A percentile compares a stretch with the other conserved stretches of the same genome.
These are phyloP conservation scores for Cassiopea andromeda DNA, from an alignment of 30 jellyfish, hydroid and myxozoan species.

Conservation along the genomic window DNA sequence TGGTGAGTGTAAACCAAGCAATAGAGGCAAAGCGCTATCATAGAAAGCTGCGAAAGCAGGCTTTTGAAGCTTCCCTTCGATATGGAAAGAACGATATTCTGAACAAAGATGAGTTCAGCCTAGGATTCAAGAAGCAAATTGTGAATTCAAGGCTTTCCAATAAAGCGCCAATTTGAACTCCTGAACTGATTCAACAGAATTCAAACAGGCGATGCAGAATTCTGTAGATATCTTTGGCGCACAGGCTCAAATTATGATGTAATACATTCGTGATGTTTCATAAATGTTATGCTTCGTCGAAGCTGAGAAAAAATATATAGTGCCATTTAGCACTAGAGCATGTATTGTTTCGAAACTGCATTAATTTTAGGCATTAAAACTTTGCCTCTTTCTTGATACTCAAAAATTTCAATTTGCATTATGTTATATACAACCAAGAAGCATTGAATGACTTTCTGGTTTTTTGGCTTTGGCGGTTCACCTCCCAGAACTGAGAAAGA, in stretches of 20 bases:
- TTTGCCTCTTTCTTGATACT: conserved; percentile 44
- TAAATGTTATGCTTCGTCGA: conserved; percentile 42
- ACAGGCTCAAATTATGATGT: conserved; percentile 29
- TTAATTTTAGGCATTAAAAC: conserved; percentile 38
- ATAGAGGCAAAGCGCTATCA: neutral
- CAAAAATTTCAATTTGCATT: conserved; percentile 38
- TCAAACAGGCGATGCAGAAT: conserved; percentile 2
- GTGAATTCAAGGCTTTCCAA: conserved; percentile 16
- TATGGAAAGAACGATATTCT: conserved; percentile 12
- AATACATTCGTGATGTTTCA: conserved; percentile 44
- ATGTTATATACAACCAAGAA: neutral
- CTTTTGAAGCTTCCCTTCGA: conserved; percentile 43
- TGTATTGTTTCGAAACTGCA: conserved; percentile 7
- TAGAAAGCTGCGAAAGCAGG: conserved; percentile 24
- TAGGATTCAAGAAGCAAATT: conserved; percentile 5
- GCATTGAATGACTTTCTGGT: conserved; percentile 7
- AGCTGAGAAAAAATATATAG: conserved; percentile 15
- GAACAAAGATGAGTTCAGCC: conserved; percentile 3
- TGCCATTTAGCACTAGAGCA: conserved; percentile 35
- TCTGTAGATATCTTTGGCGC: neutral
- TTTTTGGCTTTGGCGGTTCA: conserved; percentile 3
- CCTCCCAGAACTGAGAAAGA: conserved; percentile 17
- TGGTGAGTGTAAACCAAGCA: neutral
- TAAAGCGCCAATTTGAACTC: conserved; percentile 11
- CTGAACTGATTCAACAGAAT: conserved; percentile 10